Evolutionary conservation across 2,888 invertebrate species (phyloP).

Genomic region (Melanchra persicariae): DNA sequence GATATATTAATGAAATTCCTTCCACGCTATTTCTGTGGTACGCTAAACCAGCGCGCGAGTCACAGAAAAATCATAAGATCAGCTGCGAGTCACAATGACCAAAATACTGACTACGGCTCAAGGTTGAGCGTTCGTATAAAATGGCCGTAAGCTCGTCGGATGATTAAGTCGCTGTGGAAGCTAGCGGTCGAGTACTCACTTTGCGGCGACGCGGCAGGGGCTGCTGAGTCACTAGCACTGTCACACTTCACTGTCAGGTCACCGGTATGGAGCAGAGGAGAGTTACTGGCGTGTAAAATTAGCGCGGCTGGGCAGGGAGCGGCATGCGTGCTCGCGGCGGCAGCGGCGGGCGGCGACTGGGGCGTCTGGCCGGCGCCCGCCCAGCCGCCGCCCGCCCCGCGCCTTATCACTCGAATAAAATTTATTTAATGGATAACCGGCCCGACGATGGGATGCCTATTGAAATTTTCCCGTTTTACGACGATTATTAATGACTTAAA

Average conservation of each 20-base stretch:
- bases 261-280: slow-evolving; percentile 75
- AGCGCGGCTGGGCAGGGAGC: slow-evolving; percentile 76
- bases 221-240: slow-evolving; percentile 73
- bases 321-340: slow-evolving; percentile 79
- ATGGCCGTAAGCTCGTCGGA: slow-evolving; percentile 83
- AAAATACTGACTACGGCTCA: slow-evolving; percentile 85
- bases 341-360: slow-evolving; percentile 85
- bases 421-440: slow-evolving; percentile 89
- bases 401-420: slow-evolving; percentile 89
- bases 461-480: slow-evolving; percentile 84
- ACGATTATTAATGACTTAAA: slow-evolving; percentile 80
- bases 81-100: slow-evolving; percentile 83
- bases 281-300: slow-evolving; percentile 85
- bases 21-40: slow-evolving; percentile 69
- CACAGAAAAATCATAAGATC: slow-evolving; percentile 72
- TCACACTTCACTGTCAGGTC: slow-evolving; percentile 86
- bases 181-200: slow-evolving; percentile 78
- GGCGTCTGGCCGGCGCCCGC: slow-evolving; percentile 86
- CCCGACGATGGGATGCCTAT: slow-evolving; percentile 82
- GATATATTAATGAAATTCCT: slow-evolving; percentile 75
- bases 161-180: slow-evolving; percentile 78
- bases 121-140: slow-evolving; percentile 86
- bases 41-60: slow-evolving; percentile 59
- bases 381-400: slow-evolving; percentile 85
- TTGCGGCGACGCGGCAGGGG: slow-evolving; percentile 53